phyloP scores from a whole-genome alignment of 2,888 invertebrate genomes.

The Oxytorus armatus region DNA sequence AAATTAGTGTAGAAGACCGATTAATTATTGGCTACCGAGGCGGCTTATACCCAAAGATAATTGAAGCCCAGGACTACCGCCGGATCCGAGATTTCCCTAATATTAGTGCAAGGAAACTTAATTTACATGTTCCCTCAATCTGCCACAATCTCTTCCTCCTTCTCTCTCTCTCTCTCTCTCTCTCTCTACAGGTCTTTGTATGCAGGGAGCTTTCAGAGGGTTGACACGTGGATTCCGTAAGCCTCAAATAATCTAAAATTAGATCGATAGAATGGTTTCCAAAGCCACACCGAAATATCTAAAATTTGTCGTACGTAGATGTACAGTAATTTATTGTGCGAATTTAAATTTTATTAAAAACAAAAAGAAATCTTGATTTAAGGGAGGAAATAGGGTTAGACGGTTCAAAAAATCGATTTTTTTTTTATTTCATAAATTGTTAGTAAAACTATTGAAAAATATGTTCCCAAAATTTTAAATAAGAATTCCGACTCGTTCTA shows the following conservation, averaged over 20 bases:
- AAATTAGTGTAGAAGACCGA: background rate
- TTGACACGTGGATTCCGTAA: background rate
- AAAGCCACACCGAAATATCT: background rate
- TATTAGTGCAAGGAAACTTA: conserved; percentile 35
- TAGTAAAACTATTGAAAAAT: no score
- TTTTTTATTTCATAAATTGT: no score
- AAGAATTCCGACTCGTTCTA: no score
- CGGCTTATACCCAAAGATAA: conserved; percentile 20
- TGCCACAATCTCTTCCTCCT: background rate
- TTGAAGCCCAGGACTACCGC: conserved; percentile 13
- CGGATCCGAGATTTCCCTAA: conserved; percentile 10
- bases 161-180: conserved; percentile 1
- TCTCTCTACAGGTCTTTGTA: background rate
- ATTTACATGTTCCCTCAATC: conserved; percentile 29
- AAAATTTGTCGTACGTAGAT: background rate
- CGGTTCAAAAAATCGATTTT: no score
- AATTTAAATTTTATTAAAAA: no score
- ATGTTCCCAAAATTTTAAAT: no score
- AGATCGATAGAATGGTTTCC: background rate
- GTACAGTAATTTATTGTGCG: no score
- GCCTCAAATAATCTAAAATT: conserved; percentile 4
- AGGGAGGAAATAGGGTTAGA: no score
- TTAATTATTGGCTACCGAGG: conserved; percentile 15
- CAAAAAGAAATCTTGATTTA: no score
- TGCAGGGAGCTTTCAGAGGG: background rate